These are phyloP conservation scores for Blastobasis lacticolella DNA, from an alignment of 2,888 invertebrate genomes.

Conservation along the genomic window DNA sequence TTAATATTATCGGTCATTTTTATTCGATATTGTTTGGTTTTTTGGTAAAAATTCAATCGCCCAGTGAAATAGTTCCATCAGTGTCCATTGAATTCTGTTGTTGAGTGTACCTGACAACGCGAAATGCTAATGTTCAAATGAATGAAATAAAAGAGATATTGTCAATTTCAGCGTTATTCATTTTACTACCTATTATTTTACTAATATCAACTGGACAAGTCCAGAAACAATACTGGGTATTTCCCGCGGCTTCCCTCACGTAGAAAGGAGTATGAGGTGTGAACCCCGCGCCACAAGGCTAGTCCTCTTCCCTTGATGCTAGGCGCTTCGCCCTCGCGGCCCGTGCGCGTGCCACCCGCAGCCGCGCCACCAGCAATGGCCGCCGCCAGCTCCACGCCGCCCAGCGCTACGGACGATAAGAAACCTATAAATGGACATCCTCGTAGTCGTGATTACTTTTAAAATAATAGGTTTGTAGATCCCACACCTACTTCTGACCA, in stretches of 20 bases:
- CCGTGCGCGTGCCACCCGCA: conserved; percentile 35
- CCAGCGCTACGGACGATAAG: conserved; percentile 31
- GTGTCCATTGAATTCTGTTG: conserved; percentile 27
- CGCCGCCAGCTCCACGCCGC: conserved; percentile 51
- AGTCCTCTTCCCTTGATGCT: neutral
- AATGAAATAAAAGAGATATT: conserved; percentile 49
- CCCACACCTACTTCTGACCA: too few species aligned
- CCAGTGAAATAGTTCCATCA: conserved; percentile 6
- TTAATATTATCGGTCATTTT: too few species aligned
- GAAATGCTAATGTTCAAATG: conserved; percentile 54
- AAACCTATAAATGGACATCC: too few species aligned
- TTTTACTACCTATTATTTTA: too few species aligned
- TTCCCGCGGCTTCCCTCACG: too few species aligned
- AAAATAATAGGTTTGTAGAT: too few species aligned
- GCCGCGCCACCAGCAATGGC: conserved; percentile 35
- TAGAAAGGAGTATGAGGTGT: too few species aligned
- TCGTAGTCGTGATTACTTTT: too few species aligned
- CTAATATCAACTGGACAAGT: too few species aligned
- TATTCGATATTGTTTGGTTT: too few species aligned
- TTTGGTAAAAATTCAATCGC: neutral
- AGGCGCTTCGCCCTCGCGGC: conserved; percentile 14
- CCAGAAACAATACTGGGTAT: too few species aligned
- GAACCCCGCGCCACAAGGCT: too few species aligned
- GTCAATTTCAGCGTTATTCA: conserved; percentile 18
- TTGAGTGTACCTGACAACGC: conserved; percentile 54